Evolutionary conservation across 23 tunicate genomes (phyloP).

Genomic region (Aplidium turbinatum): DNA sequence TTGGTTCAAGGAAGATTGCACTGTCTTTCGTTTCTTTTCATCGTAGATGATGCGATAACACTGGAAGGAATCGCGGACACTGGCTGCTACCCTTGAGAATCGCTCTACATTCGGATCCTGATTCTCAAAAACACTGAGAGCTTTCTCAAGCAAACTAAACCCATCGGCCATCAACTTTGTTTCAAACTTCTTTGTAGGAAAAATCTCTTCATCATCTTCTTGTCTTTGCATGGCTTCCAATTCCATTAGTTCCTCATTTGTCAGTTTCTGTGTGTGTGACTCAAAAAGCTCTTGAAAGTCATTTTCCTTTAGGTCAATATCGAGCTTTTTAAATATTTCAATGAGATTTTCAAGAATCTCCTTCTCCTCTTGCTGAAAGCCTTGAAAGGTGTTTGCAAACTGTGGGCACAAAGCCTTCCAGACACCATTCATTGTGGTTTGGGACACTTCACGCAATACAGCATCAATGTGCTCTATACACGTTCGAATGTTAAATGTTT

Average conservation of each 20-base stretch:
- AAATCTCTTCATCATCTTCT: too few species aligned
- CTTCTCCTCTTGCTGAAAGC: background rate
- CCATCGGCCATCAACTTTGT: too few species aligned
- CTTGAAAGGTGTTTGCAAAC: conserved; percentile 3
- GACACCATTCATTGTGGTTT: too few species aligned
- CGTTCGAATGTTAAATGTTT: background rate
- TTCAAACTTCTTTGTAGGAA: too few species aligned
- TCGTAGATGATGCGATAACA: background rate
- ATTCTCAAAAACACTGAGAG: background rate
- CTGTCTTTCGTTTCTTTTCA: background rate
- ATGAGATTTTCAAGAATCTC: conserved; percentile 25
- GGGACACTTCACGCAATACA: conserved; percentile 11
- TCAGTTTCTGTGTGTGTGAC: conserved; percentile 4
- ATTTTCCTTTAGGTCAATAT: conserved; percentile 15
- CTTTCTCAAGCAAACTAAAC: too few species aligned
- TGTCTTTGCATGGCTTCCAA: too few species aligned
- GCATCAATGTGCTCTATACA: conserved; percentile 29
- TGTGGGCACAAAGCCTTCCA: conserved; percentile 26
- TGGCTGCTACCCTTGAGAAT: conserved; percentile 21
- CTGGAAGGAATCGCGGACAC: too few species aligned
- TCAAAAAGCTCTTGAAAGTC: conserved; percentile 22
- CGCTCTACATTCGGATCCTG: background rate
- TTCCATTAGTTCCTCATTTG: background rate
- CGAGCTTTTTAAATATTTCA: conserved; percentile 15
- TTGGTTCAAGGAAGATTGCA: too few species aligned